These are phyloP conservation scores for Rhodinocichla rosea DNA, from an alignment of 2,113 vertebrate species.

Conservation along the genomic window DNA sequence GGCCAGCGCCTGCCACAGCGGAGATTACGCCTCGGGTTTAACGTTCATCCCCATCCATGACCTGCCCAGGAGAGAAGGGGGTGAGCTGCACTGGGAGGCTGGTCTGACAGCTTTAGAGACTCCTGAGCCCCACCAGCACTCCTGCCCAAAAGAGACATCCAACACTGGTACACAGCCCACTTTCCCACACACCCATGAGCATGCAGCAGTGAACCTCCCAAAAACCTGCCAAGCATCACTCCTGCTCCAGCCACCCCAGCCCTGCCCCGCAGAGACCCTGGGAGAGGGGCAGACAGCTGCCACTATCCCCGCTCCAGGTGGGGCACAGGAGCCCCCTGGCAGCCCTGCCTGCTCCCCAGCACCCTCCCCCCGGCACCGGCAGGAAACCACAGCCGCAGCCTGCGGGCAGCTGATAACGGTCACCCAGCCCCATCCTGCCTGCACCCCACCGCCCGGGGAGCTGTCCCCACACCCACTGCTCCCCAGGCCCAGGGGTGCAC, in stretches of 20 bases:
- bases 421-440: constrained; percentile 39
- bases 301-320: background rate
- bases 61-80: background rate
- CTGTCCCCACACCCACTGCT: background rate
- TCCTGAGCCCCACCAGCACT: accelerated
- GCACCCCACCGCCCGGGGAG: background rate
- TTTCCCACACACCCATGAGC: accelerated
- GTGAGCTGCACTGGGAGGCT: accelerated
- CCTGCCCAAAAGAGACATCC: too few relatives aligned
- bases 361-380: background rate
- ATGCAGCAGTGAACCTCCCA: accelerated
- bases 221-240: background rate
- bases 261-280: background rate
- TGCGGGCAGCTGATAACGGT: constrained; percentile 43
- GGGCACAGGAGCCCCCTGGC: background rate
- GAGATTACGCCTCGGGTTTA: constrained; percentile 17
- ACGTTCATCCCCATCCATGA: background rate
- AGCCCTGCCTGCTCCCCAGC: background rate
- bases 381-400: constrained; percentile 50
- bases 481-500: background rate
- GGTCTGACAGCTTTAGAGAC: background rate
- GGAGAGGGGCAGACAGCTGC: background rate
- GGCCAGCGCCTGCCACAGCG: background rate
- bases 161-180: accelerated
- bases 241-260: background rate